Evolutionary conservation across 2,113 vertebrate genomes (phyloP).

Genomic region (Alaudala cheleensis): DNA sequence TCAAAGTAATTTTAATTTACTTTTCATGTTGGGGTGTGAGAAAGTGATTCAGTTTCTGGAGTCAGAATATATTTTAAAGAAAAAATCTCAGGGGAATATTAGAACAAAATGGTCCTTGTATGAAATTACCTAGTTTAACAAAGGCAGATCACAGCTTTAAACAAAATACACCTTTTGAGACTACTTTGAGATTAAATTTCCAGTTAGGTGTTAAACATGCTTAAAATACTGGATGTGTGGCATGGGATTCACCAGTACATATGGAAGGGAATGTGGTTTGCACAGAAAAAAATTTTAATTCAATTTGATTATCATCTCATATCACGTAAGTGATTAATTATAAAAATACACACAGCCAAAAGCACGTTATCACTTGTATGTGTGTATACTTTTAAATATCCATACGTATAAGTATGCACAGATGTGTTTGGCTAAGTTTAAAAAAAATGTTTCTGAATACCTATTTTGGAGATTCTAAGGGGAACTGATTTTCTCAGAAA

Average conservation of each 20-base stretch:
- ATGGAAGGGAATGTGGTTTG: neutral
- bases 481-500: neutral
- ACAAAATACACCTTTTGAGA: neutral
- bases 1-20: neutral
- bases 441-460: neutral
- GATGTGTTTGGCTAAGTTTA: neutral
- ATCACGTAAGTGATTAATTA: neutral
- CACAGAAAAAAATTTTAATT: neutral
- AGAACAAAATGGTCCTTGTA: neutral
- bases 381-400: neutral
- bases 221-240: neutral
- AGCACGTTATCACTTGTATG: accelerated
- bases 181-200: neutral
- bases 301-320: neutral
- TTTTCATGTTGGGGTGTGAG: neutral
- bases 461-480: neutral
- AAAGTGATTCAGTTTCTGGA: neutral
- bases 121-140: neutral
- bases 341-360: neutral
- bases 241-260: neutral
- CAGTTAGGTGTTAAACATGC: neutral
- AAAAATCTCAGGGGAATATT: neutral
- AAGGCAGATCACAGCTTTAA: neutral
- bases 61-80: neutral
- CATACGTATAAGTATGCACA: neutral